phyloP scores from a whole-genome alignment of 2,888 invertebrate species.

The Metacarcinus magister region DNA sequence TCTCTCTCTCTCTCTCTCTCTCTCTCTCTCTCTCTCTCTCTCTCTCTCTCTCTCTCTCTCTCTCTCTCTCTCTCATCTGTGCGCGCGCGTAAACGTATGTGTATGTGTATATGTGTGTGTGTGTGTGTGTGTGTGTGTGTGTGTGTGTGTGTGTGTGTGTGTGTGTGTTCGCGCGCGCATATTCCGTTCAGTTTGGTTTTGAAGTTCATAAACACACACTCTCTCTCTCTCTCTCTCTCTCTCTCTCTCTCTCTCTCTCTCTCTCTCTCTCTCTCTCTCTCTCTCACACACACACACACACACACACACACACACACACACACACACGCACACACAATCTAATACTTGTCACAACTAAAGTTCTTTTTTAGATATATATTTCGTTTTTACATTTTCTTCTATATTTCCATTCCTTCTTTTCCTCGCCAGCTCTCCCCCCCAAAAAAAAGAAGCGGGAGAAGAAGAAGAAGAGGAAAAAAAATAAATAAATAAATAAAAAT shows the following conservation, averaged over 20 bases:
- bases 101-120: too few relatives aligned
- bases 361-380: background rate
- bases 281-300: background rate
- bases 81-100: too few relatives aligned
- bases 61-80: too few relatives aligned
- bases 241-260: constrained; percentile 12
- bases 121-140: too few relatives aligned
- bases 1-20: too few relatives aligned
- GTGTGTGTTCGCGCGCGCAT: too few relatives aligned
- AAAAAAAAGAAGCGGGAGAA: background rate
- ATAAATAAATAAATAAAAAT: background rate
- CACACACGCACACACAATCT: background rate
- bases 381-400: background rate
- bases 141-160: too few relatives aligned
- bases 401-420: background rate
- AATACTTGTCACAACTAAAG: constrained; percentile 12
- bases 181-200: too few relatives aligned
- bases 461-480: background rate
- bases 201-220: too few relatives aligned
- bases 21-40: too few relatives aligned
- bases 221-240: background rate
- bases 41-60: too few relatives aligned
- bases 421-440: background rate
- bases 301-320: background rate
- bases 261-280: constrained; percentile 47